A percentile compares a stretch with the other conserved stretches of the same genome.
phyloP scores from a whole-genome alignment of 2,888 invertebrate species.

The Tenthredo scrophulariae region DNA sequence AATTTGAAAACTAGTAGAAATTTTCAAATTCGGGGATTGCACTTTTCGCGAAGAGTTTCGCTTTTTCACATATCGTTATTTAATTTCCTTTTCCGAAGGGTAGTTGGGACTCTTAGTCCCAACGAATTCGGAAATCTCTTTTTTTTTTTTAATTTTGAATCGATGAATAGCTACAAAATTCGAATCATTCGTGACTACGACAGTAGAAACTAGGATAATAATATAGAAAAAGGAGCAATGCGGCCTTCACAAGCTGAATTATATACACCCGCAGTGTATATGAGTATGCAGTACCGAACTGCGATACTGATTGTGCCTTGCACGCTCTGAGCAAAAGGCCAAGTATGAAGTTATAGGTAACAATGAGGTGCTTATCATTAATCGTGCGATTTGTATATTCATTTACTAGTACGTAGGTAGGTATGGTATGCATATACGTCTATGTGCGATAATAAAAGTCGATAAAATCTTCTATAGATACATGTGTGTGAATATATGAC shows the following conservation, averaged over 20 bases:
- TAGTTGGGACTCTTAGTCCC: no score
- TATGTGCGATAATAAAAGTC: neutral
- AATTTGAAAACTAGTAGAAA: neutral
- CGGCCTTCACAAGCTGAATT: conserved; percentile 4
- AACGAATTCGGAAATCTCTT: no score
- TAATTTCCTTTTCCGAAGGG: no score
- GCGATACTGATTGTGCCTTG: neutral
- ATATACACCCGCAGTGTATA: conserved; percentile 6
- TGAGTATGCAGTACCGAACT: neutral
- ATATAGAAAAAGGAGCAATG: neutral
- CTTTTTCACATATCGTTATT: no score
- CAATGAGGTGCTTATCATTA: neutral
- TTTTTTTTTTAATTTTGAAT: neutral
- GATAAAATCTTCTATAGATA: neutral
- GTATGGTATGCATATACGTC: neutral
- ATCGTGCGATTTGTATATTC: neutral
- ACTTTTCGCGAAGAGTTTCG: no score
- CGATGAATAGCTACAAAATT: neutral
- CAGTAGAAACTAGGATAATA: neutral
- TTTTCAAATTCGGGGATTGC: no score
- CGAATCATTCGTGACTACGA: neutral
- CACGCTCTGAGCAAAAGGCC: neutral
- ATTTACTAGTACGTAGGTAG: neutral
- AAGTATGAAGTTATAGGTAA: neutral
- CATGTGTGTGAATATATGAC: no score